Evolutionary conservation across 23 tunicate species (phyloP).

Genomic region (Phallusia fumigata): DNA sequence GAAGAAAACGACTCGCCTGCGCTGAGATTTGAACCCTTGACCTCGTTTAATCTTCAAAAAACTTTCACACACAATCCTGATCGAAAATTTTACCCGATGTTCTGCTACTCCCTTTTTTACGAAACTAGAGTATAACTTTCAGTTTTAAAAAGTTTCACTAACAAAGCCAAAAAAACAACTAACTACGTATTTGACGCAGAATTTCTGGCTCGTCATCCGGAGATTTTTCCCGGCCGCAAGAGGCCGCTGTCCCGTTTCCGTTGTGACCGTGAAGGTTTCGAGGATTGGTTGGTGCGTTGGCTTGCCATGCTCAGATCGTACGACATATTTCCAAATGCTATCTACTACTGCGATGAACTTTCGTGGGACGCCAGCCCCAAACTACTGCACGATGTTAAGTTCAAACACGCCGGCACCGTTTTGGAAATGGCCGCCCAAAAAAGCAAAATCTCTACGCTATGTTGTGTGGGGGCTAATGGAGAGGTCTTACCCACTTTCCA

Average conservation of each 20-base stretch:
- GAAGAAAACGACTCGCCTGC: too few relatives aligned
- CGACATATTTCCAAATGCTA: slow-evolving; percentile 40
- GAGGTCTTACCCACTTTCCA: slow-evolving; percentile 30
- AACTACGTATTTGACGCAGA: slow-evolving; percentile 1
- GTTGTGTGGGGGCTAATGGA: slow-evolving; percentile 58
- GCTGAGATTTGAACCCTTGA: too few relatives aligned
- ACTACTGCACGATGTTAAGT: slow-evolving; percentile 37
- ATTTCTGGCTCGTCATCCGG: slow-evolving; percentile 54
- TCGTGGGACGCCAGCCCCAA: slow-evolving; percentile 34
- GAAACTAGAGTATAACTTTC: too few relatives aligned
- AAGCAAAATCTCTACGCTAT: slow-evolving; percentile 39
- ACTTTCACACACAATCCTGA: too few relatives aligned
- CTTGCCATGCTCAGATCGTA: slow-evolving; percentile 21
- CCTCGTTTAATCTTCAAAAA: too few relatives aligned
- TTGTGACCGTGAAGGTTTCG: slow-evolving; percentile 58
- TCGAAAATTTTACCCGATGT: too few relatives aligned
- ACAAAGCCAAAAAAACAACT: too few relatives aligned
- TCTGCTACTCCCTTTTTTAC: too few relatives aligned
- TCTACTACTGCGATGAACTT: slow-evolving; percentile 50
- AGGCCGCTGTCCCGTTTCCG: slow-evolving; percentile 54
- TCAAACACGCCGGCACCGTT: slow-evolving; percentile 6
- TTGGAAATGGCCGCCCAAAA: slow-evolving; percentile 11
- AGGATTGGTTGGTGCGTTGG: slow-evolving; percentile 66
- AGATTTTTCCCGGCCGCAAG: slow-evolving; percentile 68
- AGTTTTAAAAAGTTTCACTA: too few relatives aligned